Base-by-base conservation (phyloP, 2,797 vertebrate species). In the Discoglossus pictus region DNA sequence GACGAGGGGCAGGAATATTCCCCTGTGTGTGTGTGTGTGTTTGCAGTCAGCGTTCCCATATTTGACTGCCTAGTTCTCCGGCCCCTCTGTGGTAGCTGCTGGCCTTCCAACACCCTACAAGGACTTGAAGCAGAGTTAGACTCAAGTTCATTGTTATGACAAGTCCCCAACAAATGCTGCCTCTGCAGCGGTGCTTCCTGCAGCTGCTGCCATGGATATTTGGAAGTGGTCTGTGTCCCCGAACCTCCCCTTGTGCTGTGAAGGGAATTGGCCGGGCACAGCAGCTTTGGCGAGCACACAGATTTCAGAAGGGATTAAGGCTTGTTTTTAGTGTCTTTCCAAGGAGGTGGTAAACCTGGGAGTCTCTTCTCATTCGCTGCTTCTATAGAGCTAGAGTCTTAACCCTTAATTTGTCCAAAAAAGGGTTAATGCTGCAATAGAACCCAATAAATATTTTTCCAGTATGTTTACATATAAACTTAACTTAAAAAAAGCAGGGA, bases 61-160 rank as follows among this genome's bases (percentile, higher is more conserved):
- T 62, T 62, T 69, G 67, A 68, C 56, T 44, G 56, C n/a, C 21
- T 17, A n/a, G 31, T 48, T 39, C 58, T 35, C 27, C 4, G n/a
- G 15, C n/a, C 42, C 42, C 17, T 15, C 40, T 63, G 59, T 63
- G 23, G 21, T 40, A 54, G 53, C 43, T 58, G 42, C 52, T 63
- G 43, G 35, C 39, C 35, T 50, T 34, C 51, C 52, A 58, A 58
- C 60, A 64, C 68, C 68, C 52, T 71, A 71, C 60, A 71, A 50
- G 68, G 68, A 71, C 68, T 71, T 71, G 60, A 35, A 71, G 53
- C 51, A 64, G 43, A 35, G 25, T 9, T n/a, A 71, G 68, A 58
- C 48, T 70, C 43, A 50, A 71, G 52, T 58, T 71, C 68, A 58
- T 71, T 71, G 68, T 71, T 71, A 71, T 58, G 68, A 71, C 68